Percentiles rank a stretch among this genome's conserved stretches.
Evolutionary conservation across 1,140 invertebrate genomes (phyloP).

Genomic region (Amphibalanus amphitrite): DNA sequence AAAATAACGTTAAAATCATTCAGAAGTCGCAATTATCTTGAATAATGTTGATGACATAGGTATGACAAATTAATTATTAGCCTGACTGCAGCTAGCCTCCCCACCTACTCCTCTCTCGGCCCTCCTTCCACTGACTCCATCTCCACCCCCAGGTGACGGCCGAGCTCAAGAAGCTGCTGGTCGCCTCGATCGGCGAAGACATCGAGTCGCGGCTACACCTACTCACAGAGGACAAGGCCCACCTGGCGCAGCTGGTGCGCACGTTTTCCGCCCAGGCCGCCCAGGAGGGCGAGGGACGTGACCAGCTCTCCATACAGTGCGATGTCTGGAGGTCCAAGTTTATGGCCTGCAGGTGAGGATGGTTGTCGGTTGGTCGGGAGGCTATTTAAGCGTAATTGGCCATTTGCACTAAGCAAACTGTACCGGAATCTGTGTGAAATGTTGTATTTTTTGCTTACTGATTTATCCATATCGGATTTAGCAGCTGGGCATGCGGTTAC

Average conservation of each 20-base stretch:
- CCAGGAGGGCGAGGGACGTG: slow-evolving; percentile 77
- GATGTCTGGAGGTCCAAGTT: slow-evolving; percentile 94
- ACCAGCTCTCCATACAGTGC: slow-evolving; percentile 77
- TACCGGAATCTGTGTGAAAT: too few species aligned
- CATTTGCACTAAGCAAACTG: too few species aligned
- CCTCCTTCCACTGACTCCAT: slow-evolving; percentile 16
- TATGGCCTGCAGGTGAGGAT: slow-evolving; percentile 58
- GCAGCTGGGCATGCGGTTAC: too few species aligned
- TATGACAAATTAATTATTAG: too few species aligned
- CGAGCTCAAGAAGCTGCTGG: slow-evolving; percentile 77
- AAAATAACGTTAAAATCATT: slow-evolving; percentile 7
- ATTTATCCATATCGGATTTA: too few species aligned
- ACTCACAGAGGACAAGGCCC: slow-evolving; percentile 74
- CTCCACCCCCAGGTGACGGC: background rate
- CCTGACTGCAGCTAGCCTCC: too few species aligned
- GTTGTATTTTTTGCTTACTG: too few species aligned
- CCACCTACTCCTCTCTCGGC: too few species aligned
- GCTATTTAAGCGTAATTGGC: too few species aligned
- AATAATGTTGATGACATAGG: too few species aligned
- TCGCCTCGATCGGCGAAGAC: slow-evolving; percentile 87
- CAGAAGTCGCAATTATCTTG: background rate
- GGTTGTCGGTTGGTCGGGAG: too few species aligned
- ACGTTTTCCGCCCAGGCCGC: slow-evolving; percentile 65
- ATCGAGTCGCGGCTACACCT: slow-evolving; percentile 69
- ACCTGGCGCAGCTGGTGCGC: slow-evolving; percentile 62